A percentile compares a stretch with the other conserved stretches of the same genome.
These are phyloP conservation scores for Monodelphis domestica DNA, from an alignment of 2,797 vertebrate species.

Conservation along the genomic window DNA sequence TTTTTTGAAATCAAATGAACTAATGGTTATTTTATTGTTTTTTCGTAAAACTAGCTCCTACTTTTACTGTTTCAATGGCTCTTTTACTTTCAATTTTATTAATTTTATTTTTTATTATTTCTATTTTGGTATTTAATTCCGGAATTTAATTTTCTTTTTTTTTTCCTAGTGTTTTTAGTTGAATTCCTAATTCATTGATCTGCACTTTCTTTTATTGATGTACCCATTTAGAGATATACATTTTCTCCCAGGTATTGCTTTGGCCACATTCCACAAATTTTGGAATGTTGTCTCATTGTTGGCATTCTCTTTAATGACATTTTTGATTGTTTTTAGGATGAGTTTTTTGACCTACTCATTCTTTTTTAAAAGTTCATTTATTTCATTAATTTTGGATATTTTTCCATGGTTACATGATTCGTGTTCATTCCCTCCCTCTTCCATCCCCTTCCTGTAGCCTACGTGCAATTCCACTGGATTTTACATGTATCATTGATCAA, in stretches of 20 bases:
- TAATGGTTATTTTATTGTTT: neutral
- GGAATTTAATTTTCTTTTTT: neutral
- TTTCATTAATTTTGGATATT: too few relatives aligned
- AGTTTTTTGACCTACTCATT: neutral
- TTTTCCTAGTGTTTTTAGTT: neutral
- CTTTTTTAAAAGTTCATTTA: too few relatives aligned
- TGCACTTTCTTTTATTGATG: neutral
- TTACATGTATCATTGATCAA: too few relatives aligned
- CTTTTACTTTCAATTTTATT: neutral
- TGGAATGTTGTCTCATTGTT: neutral
- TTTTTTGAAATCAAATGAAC: neutral
- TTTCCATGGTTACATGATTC: too few relatives aligned
- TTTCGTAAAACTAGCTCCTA: neutral
- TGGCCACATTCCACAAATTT: neutral
- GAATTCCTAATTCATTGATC: neutral
- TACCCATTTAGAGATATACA: neutral
- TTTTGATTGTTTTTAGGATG: neutral
- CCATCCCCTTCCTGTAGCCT: too few relatives aligned
- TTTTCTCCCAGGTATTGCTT: neutral
- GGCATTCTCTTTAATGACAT: neutral
- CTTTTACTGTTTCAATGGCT: neutral
- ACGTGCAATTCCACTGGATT: too few relatives aligned
- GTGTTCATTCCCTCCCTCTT: too few relatives aligned
- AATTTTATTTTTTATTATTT: neutral
- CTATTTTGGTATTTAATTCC: neutral